Evolutionary conservation across 2,113 vertebrate genomes (phyloP), one percentile per base, ranked within the genome.

Genomic region (Rhea americana): DNA sequence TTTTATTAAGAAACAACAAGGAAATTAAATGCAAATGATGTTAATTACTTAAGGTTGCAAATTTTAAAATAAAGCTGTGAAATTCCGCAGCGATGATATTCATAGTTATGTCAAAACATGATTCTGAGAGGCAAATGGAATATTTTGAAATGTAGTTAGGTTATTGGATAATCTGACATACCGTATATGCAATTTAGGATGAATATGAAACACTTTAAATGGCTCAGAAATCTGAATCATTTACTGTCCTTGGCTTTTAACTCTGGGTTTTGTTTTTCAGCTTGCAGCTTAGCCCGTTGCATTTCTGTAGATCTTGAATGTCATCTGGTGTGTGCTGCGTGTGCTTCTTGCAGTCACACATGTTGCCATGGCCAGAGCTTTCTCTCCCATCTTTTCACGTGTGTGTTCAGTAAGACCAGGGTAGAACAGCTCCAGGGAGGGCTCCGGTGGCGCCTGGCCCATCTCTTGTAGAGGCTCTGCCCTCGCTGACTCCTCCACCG

Each of bases 1-100:
- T 81, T 90, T 77, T 88, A 83, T 93, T 94, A 74, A 90, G 87
- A 84, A 93, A 77, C 45, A 88, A 28, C n/a, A 50, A 91, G 79
- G 82, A 75, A 90, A 78, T 87, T 17, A 93, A 87, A 82, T 74
- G 68, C 90, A 81, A 91, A 39, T 75, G 77, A 47, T 45, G 77
- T 45, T 90, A 66, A 32, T 82, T 78, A 88, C 76, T 93, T 83
- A 39, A 90, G 70, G 80, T 6, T 93, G 91, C 71, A 56, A 43
- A 88, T 93, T 91, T 86, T 26, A 26, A 83, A 59, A 74, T 81
- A 63, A 65, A 9, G 26, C 68, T 50, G 75, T 85, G 79, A 76
- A 70, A 62, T 62, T 92, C 35, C 16, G 26, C 70, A 91, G 82
- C 89, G 89, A 79, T 85, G 94, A 85, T 61, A 92, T 91, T 48